Evolutionary conservation across 92 coral and sea anemone genomes (phyloP), one percentile per base, ranked within the genome.

Genomic region (Paragorgia papillata): DNA sequence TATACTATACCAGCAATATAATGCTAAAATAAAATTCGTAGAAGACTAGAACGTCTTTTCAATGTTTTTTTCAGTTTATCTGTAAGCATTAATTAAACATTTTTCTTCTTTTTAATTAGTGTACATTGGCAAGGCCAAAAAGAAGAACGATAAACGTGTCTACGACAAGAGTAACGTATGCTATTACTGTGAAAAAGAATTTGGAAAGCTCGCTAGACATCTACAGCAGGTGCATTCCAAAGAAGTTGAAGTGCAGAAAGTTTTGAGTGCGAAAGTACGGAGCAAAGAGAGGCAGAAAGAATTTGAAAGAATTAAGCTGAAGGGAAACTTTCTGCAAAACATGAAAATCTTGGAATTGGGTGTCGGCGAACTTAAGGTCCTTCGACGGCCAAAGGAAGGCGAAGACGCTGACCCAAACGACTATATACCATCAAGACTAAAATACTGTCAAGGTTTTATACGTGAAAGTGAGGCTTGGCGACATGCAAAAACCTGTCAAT

Each of bases 321-420:
- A 59, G 20, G 82, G 82, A 14, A 76, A 76, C 25, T 62, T 30
- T 18, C 32, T 51, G 56, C 84, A 80, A 25, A 80, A 80, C 39
- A 49, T 60, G 58, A 80, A 80, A 55, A 67, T 80, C 18, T 67
- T 67, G n/a, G 67, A 66, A 27, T 17, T 67, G 21, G 21, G 31
- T 27, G 58, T 29, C 17, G 83, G 75, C 15, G 20, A 64, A 27
- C 75, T 74, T 0, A 57, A 34, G 24, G 79, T 74, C 41, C 39
- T 74, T 20, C 62, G 66, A 7, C 49, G 79, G 20, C 77, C 62
- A 37, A 37, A 5, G 12, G 43, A 5, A 4, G 43, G 12, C 5
- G 12, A 37, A 5, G 6, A 12, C 12, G 43, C 19, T 2, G 80
- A 79, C 17, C 79, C 55, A 22, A 37, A 55, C 20, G 57, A 69